phyloP scores from a whole-genome alignment of 2,888 invertebrate genomes.

The Notodonta ziczac region DNA sequence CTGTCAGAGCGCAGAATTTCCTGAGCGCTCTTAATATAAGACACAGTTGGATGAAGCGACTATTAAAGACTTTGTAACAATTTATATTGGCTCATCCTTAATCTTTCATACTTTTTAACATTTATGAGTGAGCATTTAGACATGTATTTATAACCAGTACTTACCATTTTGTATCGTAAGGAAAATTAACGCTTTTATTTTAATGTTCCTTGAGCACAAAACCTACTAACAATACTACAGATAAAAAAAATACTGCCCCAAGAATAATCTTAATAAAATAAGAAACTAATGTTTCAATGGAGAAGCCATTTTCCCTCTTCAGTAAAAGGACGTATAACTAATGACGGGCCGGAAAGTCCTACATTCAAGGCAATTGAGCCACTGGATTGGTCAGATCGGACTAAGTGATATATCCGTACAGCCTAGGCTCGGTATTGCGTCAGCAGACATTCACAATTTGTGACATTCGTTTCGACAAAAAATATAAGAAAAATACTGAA shows the following conservation, averaged over 20 bases:
- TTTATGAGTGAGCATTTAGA: too few relatives aligned
- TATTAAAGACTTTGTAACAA: conserved; percentile 3
- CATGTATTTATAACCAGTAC: too few relatives aligned
- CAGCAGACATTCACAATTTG: background rate
- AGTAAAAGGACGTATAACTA: background rate
- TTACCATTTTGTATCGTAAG: too few relatives aligned
- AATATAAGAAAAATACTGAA: too few relatives aligned
- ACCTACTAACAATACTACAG: too few relatives aligned
- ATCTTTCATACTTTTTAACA: too few relatives aligned
- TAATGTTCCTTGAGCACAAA: too few relatives aligned
- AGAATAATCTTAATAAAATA: background rate
- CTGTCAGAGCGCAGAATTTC: background rate
- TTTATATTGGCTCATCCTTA: background rate
- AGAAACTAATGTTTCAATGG: background rate
- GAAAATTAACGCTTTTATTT: too few relatives aligned
- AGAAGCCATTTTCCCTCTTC: background rate
- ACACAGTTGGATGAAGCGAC: background rate
- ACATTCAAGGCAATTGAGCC: background rate
- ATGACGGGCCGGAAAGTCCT: background rate
- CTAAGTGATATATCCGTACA: conserved; percentile 1
- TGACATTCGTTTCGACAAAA: background rate
- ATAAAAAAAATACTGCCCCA: too few relatives aligned
- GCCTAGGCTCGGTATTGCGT: background rate
- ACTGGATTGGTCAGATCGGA: background rate
- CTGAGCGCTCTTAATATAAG: conserved; percentile 2